phyloP scores from a whole-genome alignment of 2,113 vertebrate genomes.

The Vicugna pacos region DNA sequence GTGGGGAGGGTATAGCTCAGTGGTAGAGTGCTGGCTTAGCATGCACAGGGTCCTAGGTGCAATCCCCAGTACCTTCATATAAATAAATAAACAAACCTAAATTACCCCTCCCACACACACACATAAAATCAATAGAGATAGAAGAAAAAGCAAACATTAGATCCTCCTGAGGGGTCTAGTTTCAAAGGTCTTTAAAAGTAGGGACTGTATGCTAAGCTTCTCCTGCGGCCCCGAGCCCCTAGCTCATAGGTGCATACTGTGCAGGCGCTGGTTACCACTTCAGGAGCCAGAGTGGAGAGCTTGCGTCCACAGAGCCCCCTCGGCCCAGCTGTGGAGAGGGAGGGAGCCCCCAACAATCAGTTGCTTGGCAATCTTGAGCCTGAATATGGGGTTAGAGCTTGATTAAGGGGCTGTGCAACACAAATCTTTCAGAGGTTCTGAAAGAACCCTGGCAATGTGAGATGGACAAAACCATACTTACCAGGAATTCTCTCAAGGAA shows the following conservation, averaged over 20 bases:
- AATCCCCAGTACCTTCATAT: too few relatives aligned
- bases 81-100: too few relatives aligned
- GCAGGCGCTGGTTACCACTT: background rate
- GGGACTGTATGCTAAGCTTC: too few relatives aligned
- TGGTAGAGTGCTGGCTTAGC: too few relatives aligned
- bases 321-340: background rate
- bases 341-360: background rate
- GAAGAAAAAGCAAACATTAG: background rate
- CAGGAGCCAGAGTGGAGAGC: background rate
- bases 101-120: too few relatives aligned
- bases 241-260: background rate
- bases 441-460: background rate
- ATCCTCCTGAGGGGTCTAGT: background rate
- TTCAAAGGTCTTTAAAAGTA: background rate
- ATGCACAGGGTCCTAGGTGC: too few relatives aligned
- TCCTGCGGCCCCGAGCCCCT: background rate
- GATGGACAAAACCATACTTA: background rate
- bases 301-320: background rate
- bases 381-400: background rate
- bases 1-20: too few relatives aligned
- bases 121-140: background rate
- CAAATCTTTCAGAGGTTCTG: background rate
- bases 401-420: background rate
- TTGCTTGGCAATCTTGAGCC: background rate
- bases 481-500: background rate